Evolutionary conservation across 2,797 vertebrate species (phyloP).

Genomic region (Capromys pilorides): DNA sequence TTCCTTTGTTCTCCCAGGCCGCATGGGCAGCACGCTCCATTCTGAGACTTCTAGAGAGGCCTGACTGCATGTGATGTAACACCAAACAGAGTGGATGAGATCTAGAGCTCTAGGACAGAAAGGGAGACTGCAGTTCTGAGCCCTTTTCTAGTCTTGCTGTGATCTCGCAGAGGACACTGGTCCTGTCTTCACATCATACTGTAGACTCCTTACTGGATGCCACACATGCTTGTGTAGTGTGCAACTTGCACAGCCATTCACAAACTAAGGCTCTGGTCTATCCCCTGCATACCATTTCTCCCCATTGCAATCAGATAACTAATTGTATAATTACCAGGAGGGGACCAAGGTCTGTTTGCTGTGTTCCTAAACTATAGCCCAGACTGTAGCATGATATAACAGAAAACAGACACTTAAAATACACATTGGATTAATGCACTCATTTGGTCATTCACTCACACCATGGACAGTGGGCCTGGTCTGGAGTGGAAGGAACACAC

Average conservation of each 20-base stretch:
- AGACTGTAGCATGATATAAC: neutral
- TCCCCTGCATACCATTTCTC: neutral
- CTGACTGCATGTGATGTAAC: neutral
- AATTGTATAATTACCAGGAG: neutral
- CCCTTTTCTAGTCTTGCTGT: neutral
- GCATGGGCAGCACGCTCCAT: neutral
- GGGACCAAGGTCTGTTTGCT: constrained; percentile 15
- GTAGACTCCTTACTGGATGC: neutral
- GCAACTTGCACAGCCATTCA: neutral
- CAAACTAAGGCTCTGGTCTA: neutral
- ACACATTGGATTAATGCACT: neutral
- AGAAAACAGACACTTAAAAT: neutral
- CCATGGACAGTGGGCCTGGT: neutral
- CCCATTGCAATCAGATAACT: neutral
- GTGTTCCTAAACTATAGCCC: neutral
- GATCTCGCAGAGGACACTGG: neutral
- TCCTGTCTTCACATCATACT: neutral
- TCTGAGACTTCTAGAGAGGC: neutral
- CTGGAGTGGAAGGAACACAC: neutral
- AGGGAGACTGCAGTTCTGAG: neutral
- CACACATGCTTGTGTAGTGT: neutral
- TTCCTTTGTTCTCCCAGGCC: neutral
- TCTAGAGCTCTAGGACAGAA: neutral
- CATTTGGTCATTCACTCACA: neutral
- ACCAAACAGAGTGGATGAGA: neutral